phyloP scores from a whole-genome alignment of 2,797 vertebrate genomes.

The Chloroceryle amazona region DNA sequence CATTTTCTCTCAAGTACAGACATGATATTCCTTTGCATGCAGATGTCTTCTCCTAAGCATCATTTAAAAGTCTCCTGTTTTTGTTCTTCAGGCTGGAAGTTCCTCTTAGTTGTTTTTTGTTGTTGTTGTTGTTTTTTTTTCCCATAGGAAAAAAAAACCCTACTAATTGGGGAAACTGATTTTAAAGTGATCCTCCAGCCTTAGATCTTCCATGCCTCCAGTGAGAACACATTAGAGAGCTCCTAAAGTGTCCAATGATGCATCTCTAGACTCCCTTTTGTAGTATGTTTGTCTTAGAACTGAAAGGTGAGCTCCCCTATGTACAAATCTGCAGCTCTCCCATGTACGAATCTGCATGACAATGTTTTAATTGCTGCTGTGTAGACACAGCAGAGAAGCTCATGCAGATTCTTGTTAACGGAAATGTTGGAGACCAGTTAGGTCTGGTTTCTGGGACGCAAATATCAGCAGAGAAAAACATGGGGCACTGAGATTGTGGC shows the following conservation, averaged over 20 bases:
- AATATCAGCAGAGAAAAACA: background rate
- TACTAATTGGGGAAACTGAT: background rate
- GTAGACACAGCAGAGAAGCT: background rate
- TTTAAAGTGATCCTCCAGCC: background rate
- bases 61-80: background rate
- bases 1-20: background rate
- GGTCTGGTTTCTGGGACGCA: background rate
- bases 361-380: background rate
- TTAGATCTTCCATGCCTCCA: constrained; percentile 24
- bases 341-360: background rate
- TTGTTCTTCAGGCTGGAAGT: background rate
- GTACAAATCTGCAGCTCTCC: background rate
- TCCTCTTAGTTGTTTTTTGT: background rate
- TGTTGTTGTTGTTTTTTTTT: background rate
- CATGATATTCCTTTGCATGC: background rate
- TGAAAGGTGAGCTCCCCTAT: background rate
- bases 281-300: background rate
- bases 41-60: background rate
- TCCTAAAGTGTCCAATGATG: background rate
- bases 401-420: background rate
- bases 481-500: background rate
- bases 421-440: background rate
- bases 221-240: background rate
- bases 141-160: rapidly evolving
- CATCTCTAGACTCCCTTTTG: background rate